Evolutionary conservation across 1,140 invertebrate species (phyloP), one percentile per base, ranked within the genome.

Genomic region (Papilio xuthus): DNA sequence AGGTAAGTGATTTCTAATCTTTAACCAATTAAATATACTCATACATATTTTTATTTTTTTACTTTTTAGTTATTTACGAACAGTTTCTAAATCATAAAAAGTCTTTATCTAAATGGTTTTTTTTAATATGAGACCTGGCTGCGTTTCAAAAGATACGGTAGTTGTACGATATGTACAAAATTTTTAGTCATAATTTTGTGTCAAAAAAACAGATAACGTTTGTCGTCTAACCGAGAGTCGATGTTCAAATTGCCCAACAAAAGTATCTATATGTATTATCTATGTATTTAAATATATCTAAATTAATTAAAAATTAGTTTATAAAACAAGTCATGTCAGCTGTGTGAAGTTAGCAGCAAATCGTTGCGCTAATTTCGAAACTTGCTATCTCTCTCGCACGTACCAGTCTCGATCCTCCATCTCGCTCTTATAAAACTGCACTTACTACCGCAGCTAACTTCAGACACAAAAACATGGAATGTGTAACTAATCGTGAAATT

Each of bases 141-240:
- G 26, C 60, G 60, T 63, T 28, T 63, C 60, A 15, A 15, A 12
- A 28, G 4, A 18, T 28, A 63, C 13, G 60, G 60, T 63, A 28
- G 60, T 63, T 28, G n/a, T 63, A 63, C 23, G 28, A 63, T 28
- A 63, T 63, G 23, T 63, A 26, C 12, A 63, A 63, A 63, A 28
- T 12, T 63, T 26, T 13, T 63, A 63, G 23, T 63, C 18, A 6
- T 28, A 15, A 63, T 63, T 28, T 28, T 63, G 4, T 63, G 13
- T 63, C 60, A 63, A 63, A 28, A 13, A 26, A 32, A 32, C 7
- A 37, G 4, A 37, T 7, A 37, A 37, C 32, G 32, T 37, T 37
- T 37, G 32, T 6, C 7, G 32, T 37, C 32, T 37, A 37, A 37
- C 4, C 7, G 32, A 37, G 32, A 37, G 32, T 37, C 4, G 32